Percentiles rank a stretch among this genome's conserved stretches.
phyloP scores from a whole-genome alignment of 2,888 invertebrate species.

The Caenorhabditis wallacei region DNA sequence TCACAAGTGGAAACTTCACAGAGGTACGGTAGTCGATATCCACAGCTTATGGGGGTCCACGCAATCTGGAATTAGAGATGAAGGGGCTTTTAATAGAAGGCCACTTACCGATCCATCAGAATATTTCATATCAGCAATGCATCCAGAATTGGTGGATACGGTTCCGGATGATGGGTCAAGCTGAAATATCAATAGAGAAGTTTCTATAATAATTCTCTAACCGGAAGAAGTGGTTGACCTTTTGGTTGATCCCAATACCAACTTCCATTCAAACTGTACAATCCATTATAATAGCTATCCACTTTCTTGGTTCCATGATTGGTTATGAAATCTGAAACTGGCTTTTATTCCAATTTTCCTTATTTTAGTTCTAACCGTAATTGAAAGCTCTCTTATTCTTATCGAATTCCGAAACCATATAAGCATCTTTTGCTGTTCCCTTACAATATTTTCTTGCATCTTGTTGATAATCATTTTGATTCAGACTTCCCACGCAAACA shows the following conservation, averaged over 20 bases:
- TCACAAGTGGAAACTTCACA: constrained; percentile 37
- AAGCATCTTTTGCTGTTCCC: constrained; percentile 7
- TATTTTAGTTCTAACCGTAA: constrained; percentile 6
- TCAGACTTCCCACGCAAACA: constrained; percentile 17
- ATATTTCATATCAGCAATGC: constrained; percentile 28
- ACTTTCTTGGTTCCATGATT: constrained; percentile 7
- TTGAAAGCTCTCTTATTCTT: constrained; percentile 24
- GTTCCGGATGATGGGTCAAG: constrained; percentile 38
- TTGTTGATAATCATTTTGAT: background rate
- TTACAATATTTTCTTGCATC: constrained; percentile 14
- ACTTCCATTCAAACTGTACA: constrained; percentile 26
- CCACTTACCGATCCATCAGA: constrained; percentile 47
- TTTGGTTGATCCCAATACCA: constrained; percentile 45
- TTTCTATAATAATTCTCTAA: background rate
- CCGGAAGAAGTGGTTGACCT: constrained; percentile 22
- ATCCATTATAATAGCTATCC: constrained; percentile 22
- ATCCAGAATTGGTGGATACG: constrained; percentile 22
- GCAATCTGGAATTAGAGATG: constrained; percentile 11
- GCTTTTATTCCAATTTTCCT: background rate
- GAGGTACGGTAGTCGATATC: constrained; percentile 31
- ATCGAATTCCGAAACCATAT: constrained; percentile 28
- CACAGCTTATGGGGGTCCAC: constrained; percentile 32
- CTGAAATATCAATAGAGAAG: constrained; percentile 1
- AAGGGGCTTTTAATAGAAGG: background rate
- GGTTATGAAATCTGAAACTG: constrained; percentile 18